Evolutionary conservation across 2,888 invertebrate genomes (phyloP), one percentile per base, ranked within the genome.

Genomic region (Timandra comae): DNA sequence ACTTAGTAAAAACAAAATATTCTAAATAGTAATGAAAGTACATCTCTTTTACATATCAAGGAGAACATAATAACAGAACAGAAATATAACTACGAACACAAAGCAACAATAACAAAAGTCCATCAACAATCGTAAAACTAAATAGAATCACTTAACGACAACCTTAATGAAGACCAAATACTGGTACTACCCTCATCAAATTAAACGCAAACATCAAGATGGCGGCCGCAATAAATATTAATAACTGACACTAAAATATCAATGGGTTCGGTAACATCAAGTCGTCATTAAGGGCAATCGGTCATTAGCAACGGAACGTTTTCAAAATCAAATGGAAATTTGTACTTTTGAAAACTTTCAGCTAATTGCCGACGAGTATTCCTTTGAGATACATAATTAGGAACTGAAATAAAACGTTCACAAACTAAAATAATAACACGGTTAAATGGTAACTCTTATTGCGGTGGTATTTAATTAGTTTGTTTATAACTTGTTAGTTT

Each of bases 251-350:
- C 53, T 64, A 56, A 69, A 76, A 64, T 57, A 65, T 67, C 73
- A 67, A 68, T 73, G 73, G 73, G 58, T 56, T 56, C 38, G 46
- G 22, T 51, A 45, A 61, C 66, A 60, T 59, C 69, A 58, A 53
- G 33, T 53, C 44, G 48, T 59, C 71, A 73, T 74, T 76, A 73
- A n/a, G 56, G 57, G 60, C 54, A 54, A 66, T 67, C 63, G 69
- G 73, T 78, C 78, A 78, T 82, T 81, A 82, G 69, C 52, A 9
- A 65, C 59, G 61, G 65, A 76, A 75, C 72, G 63, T 63, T n/a
- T 71, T 64, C 63, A 72, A 79, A 49, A 75, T 79, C 73, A 70
- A 76, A 81, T 38, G 50, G n/a, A 43, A 50, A 24, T 11, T 24
- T 24, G 24, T 11, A 24, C 24, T 6, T 57, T 60, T 38, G 46